Base-by-base conservation (phyloP, 1,140 invertebrate genomes). In the Aphaenogaster ashmeadi region DNA sequence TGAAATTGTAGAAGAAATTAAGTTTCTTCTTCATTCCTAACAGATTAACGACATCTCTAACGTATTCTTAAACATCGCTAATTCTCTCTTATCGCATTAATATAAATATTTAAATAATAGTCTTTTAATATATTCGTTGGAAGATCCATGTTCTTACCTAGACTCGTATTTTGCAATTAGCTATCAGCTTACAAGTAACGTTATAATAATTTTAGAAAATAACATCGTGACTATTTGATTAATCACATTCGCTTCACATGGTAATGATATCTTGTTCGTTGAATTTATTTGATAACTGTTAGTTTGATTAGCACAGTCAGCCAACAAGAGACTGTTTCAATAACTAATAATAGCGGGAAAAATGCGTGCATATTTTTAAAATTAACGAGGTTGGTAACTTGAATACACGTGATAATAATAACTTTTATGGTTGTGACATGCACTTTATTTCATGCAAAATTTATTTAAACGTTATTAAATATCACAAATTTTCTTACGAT, bases 131-230 rank as follows among this genome's bases (percentile, higher is more conserved):
- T 38, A 71, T 81, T 56, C 11, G 8, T 44, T 41, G 33, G 44
- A 21, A 44, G 60, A 74, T 62, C 56, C 54, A 47, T 11, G 15
- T 47, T 74, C 27, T 74, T 13, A 75, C 50, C 8, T 27, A 47
- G 11, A 15, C 33, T 54, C 15, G 6, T 6, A 13, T 44, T 81
- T 81, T 74, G 27, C n/a, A 75, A 84, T 74, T 74, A 84, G 21
- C 54, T 72, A 72, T 83, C 54, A 36, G 11, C 27, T 83, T 54
- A 41, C 36, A 33, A 80, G 9, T 47, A 74, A 84, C 8, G 4
- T 47, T 62, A 75, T 74, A 74, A 75, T 41, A 8, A 84, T 84
- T 74, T 75, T 75, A 84, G 44, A n/a, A 60, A 74, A 84, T 84
- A 60, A 75, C 44, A 75, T 75, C n/a, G 41, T 0, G 27, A 50